These are phyloP conservation scores for Acleris laterana DNA, from an alignment of 2,888 invertebrate genomes.

Conservation along the genomic window DNA sequence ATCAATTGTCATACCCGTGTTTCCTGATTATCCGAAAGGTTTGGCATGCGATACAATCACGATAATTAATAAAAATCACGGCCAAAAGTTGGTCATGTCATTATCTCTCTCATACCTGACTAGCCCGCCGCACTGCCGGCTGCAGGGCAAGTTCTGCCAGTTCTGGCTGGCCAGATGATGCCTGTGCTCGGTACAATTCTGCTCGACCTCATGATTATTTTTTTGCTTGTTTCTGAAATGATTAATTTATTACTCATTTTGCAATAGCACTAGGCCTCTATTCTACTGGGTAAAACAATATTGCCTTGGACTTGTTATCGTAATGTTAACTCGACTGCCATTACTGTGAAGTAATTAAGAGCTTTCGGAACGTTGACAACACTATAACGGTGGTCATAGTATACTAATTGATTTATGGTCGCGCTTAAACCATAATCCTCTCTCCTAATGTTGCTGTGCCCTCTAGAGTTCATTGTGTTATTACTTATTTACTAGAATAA, in stretches of 20 bases:
- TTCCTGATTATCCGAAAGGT: conserved; percentile 56
- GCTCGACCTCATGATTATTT: conserved; percentile 36
- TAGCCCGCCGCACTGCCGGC: conserved; percentile 72
- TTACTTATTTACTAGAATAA: too few relatives aligned
- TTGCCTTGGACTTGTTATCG: too few relatives aligned
- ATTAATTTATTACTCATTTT: background rate
- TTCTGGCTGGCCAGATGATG: conserved; percentile 59
- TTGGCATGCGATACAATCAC: conserved; percentile 61
- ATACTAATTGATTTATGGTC: too few relatives aligned
- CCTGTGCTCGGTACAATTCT: conserved; percentile 50
- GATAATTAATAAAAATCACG: conserved; percentile 57
- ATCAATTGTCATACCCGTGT: conserved; percentile 57
- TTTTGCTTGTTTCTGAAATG: conserved; percentile 54
- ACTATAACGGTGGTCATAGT: too few relatives aligned
- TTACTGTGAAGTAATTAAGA: too few relatives aligned
- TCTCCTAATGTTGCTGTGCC: too few relatives aligned
- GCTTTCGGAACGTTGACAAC: too few relatives aligned
- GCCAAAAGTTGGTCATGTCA: conserved; percentile 64
- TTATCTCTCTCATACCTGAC: conserved; percentile 73
- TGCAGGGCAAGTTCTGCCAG: conserved; percentile 70
- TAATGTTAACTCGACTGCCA: too few relatives aligned
- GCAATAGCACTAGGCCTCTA: too few relatives aligned
- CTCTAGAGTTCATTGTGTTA: too few relatives aligned
- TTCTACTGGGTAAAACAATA: too few relatives aligned
- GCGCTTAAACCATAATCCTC: too few relatives aligned